Conservation (phyloP, 2,113 vertebrate genomes). For the Serinus canaria region DNA sequence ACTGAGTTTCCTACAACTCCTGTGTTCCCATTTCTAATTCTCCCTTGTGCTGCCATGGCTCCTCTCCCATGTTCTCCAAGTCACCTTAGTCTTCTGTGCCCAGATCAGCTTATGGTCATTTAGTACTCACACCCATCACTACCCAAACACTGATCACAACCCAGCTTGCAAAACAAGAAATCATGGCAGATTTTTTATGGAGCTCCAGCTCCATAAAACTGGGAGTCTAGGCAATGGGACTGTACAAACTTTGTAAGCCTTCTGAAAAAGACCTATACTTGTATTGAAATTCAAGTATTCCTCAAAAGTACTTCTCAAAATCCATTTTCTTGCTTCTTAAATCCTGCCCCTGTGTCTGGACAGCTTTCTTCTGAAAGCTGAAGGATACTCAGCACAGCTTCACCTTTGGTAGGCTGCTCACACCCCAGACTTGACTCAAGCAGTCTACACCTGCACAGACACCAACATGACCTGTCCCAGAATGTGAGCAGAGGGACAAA, state of each 20-base stretch:
- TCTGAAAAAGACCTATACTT: not conserved
- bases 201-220: not conserved
- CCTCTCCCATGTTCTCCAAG: not conserved
- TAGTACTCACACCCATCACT: not conserved
- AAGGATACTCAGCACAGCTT: not conserved
- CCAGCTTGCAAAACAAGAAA: not conserved
- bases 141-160: not conserved
- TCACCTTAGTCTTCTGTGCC: not conserved
- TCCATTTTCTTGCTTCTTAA: not conserved
- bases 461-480: not conserved
- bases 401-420: accelerated
- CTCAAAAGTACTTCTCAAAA: not conserved
- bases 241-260: not conserved
- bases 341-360: not conserved
- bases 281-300: not conserved
- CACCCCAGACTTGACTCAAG: too few relatives aligned
- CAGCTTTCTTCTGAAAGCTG: not conserved
- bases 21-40: not conserved
- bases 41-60: not conserved
- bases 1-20: not conserved
- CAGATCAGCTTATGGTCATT: not conserved
- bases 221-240: not conserved
- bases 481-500: not conserved
- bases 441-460: accelerated
- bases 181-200: not conserved